Conservation (phyloP, 2,888 invertebrate species). For the Stegophylla sp. region DNA sequence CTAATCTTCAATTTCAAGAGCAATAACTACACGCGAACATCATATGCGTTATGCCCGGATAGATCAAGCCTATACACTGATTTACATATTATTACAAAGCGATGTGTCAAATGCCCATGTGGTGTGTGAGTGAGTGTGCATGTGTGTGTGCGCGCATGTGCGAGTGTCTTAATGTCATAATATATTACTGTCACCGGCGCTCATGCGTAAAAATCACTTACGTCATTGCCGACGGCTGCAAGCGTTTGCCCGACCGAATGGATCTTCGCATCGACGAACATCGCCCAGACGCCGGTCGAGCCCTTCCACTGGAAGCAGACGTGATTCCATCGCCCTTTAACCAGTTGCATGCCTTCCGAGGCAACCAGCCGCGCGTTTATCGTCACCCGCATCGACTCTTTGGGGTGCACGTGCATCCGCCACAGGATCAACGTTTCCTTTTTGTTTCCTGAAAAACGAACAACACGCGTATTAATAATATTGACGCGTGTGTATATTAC, state of each 20-base stretch:
- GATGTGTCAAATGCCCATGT: neutral
- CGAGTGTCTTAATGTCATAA: too few species aligned
- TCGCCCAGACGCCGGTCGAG: conserved; percentile 43
- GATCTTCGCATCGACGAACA: conserved; percentile 46
- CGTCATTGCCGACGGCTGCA: conserved; percentile 8
- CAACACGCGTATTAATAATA: neutral
- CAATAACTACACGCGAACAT: too few species aligned
- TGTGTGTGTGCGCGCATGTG: neutral
- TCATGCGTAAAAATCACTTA: conserved; percentile 1
- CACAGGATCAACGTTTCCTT: conserved; percentile 20
- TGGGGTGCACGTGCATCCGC: conserved; percentile 29
- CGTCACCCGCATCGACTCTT: conserved; percentile 34
- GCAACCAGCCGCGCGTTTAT: conserved; percentile 41
- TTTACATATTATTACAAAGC: too few species aligned
- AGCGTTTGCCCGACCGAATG: conserved; percentile 46
- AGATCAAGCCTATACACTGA: too few species aligned
- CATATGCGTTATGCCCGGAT: too few species aligned
- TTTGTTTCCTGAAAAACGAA: conserved; percentile 23
- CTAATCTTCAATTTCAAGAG: too few species aligned
- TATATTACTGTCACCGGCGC: too few species aligned
- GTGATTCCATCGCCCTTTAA: conserved; percentile 34
- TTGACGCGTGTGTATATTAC: too few species aligned
- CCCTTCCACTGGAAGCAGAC: conserved; percentile 49
- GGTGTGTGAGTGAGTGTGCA: neutral
- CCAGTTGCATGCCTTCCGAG: conserved; percentile 16